Base-by-base conservation (phyloP, 2,113 vertebrate species). In the Pelobates fuscus region DNA sequence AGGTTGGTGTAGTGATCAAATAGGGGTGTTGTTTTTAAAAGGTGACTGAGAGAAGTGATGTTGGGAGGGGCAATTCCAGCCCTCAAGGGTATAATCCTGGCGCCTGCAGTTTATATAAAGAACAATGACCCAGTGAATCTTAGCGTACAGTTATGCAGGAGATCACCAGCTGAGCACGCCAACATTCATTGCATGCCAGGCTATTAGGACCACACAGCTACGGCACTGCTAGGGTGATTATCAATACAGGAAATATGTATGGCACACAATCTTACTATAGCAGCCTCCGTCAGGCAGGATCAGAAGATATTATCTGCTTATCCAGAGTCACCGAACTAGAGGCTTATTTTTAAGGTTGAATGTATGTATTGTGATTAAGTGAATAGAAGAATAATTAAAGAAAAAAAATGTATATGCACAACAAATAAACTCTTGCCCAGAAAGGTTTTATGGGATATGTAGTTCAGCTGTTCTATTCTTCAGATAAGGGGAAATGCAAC, bases 181-280 rank as follows among this genome's bases (percentile, higher is more conserved):
- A 65, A 57, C 60, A 41, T 74, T 74, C 62, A 64, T 46, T 10
- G 30, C 62, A 44, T 74, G 71, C 62, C 71, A 74, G 71, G 26
- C 71, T 25, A 23, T 49, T 59, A 29, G 52, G 71, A 74, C 62
- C 71, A 66, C 71, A 66, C 49, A 58, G 30, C n/a, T n/a, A 26
- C 61, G 26, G 46, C 10, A 12, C 43, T 21, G 21, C 21, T 26
- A 59, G 37, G 41, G n/a, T 18, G 5, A 8, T 14, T 21, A n/a
- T 25, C 24, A 15, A 8, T 49, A 49, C 15, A 32, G 30, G 10
- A 10, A 4, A 32, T 4, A 32, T 5, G 4, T 5, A 32, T 32
- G 30, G 4, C 30, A 32, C 30, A 10, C 4, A 5, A 10, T 10
- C 30, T 5, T 10, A 10, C 30, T 32, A 32, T 32, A 10, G 4